A percentile compares a stretch with the other conserved stretches of the same genome.
These are phyloP conservation scores for Planiliza haematocheilus DNA, from an alignment of 2,113 vertebrate genomes.

Conservation along the genomic window DNA sequence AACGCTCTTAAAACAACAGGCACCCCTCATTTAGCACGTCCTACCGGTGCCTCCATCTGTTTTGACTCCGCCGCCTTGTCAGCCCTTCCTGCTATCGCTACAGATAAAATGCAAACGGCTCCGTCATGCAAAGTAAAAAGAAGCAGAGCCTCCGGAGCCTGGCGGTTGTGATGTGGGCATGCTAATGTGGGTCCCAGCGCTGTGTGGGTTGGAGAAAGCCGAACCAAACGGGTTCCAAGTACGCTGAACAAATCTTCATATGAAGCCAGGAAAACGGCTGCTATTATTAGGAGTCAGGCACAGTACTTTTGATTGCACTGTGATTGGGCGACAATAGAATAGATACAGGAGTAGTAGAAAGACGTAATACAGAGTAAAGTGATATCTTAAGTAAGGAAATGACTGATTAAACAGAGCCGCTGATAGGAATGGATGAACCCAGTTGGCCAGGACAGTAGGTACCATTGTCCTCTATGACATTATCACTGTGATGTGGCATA, in stretches of 20 bases:
- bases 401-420: too few species aligned
- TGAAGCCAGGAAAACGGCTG: constrained; percentile 46
- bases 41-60: constrained; percentile 27
- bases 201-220: constrained; percentile 46
- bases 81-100: constrained; percentile 30
- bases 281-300: constrained; percentile 41
- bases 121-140: constrained; percentile 40
- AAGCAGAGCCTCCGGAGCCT: constrained; percentile 44
- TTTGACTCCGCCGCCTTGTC: constrained; percentile 25
- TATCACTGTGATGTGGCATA: too few species aligned
- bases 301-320: constrained; percentile 34
- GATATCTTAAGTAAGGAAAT: background rate
- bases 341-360: background rate
- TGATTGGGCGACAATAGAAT: constrained; percentile 29
- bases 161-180: constrained; percentile 26
- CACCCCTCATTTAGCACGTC: background rate
- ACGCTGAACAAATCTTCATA: constrained; percentile 19
- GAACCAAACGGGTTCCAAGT: constrained; percentile 39
- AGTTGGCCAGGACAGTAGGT: too few species aligned
- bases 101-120: constrained; percentile 46
- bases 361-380: constrained; percentile 10
- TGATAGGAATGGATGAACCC: too few species aligned
- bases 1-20: constrained; percentile 12
- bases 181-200: constrained; percentile 26
- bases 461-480: too few species aligned